Conservation (phyloP, 2,888 invertebrate species). For the Scelioninae gen. 1 region DNA sequence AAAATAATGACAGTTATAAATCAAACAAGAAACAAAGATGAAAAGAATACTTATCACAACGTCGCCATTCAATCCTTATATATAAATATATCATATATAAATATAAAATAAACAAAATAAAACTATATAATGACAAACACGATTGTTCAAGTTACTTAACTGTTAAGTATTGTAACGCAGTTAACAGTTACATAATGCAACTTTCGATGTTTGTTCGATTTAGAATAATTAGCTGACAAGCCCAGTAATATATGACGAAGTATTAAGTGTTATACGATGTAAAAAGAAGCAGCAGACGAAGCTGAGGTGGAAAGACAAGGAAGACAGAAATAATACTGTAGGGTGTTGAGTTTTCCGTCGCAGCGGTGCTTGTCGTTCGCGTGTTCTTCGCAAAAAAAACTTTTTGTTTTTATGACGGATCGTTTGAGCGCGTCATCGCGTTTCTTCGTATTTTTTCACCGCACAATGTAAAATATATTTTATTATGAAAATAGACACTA, state of each 20-base stretch:
- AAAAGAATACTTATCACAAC: slow-evolving; percentile 50
- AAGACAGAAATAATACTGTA: slow-evolving; percentile 7
- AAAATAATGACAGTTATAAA: slow-evolving; percentile 56
- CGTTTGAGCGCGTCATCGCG: background rate
- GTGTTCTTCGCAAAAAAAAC: background rate
- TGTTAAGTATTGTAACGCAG: slow-evolving; percentile 18
- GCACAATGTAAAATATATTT: slow-evolving; percentile 30
- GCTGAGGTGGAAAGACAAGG: background rate
- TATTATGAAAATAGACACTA: slow-evolving; percentile 18
- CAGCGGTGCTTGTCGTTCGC: slow-evolving; percentile 11
- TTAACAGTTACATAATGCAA: slow-evolving; percentile 49
- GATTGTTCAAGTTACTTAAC: slow-evolving; percentile 41
- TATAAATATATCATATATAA: slow-evolving; percentile 60
- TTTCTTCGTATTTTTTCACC: slow-evolving; percentile 22
- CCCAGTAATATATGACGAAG: slow-evolving; percentile 47
- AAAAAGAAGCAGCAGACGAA: slow-evolving; percentile 35
- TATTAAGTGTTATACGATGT: slow-evolving; percentile 58
- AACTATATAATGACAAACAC: slow-evolving; percentile 27
- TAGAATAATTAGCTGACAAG: slow-evolving; percentile 50
- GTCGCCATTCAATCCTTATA: slow-evolving; percentile 56
- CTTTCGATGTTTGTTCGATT: slow-evolving; percentile 49
- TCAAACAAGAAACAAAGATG: slow-evolving; percentile 30
- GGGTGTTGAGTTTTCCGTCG: slow-evolving; percentile 28
- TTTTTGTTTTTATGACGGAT: background rate
- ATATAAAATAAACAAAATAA: slow-evolving; percentile 49